Conservation (phyloP, 2,888 invertebrate species). For the Baccha elongata region DNA sequence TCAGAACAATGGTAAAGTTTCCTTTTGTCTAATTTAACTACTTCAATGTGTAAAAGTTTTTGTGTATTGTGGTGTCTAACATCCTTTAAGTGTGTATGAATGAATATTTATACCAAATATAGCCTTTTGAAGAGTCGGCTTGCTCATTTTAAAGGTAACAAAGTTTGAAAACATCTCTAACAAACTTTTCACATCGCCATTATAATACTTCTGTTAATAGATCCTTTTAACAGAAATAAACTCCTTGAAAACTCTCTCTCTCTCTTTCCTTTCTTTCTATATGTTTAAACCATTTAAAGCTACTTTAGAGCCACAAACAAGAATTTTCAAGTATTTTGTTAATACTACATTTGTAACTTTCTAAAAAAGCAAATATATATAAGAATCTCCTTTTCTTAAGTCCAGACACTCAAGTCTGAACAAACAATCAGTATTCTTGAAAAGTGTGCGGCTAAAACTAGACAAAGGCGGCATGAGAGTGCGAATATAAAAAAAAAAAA, state of each 20-base stretch:
- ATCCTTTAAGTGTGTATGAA: background rate
- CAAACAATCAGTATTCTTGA: slow-evolving; percentile 18
- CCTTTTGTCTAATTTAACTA: background rate
- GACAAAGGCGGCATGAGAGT: slow-evolving; percentile 15
- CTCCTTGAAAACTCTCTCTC: slow-evolving; percentile 9
- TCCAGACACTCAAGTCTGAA: slow-evolving; percentile 5
- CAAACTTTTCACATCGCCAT: background rate
- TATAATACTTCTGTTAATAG: background rate
- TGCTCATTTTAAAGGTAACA: background rate
- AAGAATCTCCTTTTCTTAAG: background rate
- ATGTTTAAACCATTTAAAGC: slow-evolving; percentile 32
- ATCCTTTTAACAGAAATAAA: slow-evolving; percentile 5
- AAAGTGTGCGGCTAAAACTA: slow-evolving; percentile 20
- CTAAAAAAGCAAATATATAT: background rate
- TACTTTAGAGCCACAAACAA: slow-evolving; percentile 5
- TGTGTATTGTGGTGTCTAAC: too few species aligned
- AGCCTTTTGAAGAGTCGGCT: background rate
- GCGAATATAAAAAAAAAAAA: slow-evolving; percentile 3
- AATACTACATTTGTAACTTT: background rate
- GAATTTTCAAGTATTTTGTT: slow-evolving; percentile 1
- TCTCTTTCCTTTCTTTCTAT: too few species aligned
- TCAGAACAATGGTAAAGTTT: background rate
- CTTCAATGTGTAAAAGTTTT: background rate
- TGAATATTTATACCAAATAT: background rate
- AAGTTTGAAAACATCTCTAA: background rate